These are phyloP conservation scores for Sycobia sp. DNA, from an alignment of 1,140 invertebrate genomes.

Conservation along the genomic window DNA sequence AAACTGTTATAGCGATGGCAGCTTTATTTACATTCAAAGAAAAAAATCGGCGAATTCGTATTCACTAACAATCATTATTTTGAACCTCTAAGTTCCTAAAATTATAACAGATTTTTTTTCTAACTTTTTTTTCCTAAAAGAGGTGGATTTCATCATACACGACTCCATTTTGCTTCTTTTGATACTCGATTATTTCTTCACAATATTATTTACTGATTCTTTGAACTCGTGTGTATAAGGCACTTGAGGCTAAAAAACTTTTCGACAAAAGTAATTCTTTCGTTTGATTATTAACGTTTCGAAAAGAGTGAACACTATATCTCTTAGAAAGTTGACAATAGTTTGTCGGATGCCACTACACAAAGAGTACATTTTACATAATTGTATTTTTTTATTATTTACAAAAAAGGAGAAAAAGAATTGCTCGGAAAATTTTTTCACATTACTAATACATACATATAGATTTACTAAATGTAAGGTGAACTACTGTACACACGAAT, in stretches of 20 bases:
- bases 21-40: conserved; percentile 51
- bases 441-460: conserved; percentile 27
- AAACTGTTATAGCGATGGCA: conserved; percentile 48
- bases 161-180: background rate
- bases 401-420: conserved; percentile 29
- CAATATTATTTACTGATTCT: background rate
- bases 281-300: conserved; percentile 18
- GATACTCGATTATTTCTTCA: conserved; percentile 1
- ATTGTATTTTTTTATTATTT: conserved; percentile 30
- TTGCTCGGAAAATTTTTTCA: conserved; percentile 8
- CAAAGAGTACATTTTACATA: conserved; percentile 27
- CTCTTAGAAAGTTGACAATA: conserved; percentile 12
- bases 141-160: background rate
- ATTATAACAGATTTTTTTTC: conserved; percentile 15
- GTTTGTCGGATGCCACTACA: conserved; percentile 18
- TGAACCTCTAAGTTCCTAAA: conserved; percentile 21
- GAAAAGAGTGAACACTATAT: conserved; percentile 6
- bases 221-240: conserved; percentile 25
- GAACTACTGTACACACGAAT: conserved; percentile 34
- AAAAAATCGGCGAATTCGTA: conserved; percentile 22
- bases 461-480: conserved; percentile 27
- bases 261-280: conserved; percentile 13
- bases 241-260: conserved; percentile 28
- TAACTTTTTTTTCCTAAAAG: conserved; percentile 11
- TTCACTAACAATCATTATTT: conserved; percentile 10